Base-by-base conservation (phyloP, 2,113 vertebrate genomes). In the Percina caprodes region DNA sequence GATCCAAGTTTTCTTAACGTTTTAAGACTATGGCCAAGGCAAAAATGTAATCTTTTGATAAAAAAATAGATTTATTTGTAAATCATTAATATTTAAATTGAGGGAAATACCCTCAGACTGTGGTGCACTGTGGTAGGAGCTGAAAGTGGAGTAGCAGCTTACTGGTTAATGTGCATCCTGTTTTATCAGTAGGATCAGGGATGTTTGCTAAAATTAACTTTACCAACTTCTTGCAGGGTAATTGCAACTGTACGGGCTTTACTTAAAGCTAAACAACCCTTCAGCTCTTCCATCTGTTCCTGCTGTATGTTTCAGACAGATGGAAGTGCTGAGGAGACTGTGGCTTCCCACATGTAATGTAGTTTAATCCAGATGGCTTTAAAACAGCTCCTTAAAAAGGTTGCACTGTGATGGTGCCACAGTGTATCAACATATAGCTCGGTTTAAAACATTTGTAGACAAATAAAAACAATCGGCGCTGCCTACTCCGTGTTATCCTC, bases 271-370 rank as follows among this genome's bases (percentile, higher is more conserved):
- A 54, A 24, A 18, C 45, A 55, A 61, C 74, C 73, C 42, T 54
- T 9, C 69, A 45, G 48, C 69, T 24, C 54, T 23, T 79, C 85
- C 83, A 79, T 84, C 85, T 88, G 86, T 46, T 35, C 21, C 39
- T 0, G 18, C 74, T 24, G 33, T 10, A 71, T 15, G 72, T 56
- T 68, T 55, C 45, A 74, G 79, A 30, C 85, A 87, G 83, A 90
- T 77, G 83, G 85, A 80, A 67, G 70, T 55, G 83, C 72, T 18
- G 76, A 82, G 74, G 71, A 60, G 33, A 61, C 69, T 65, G 80
- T 30, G 80, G 89, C 86, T 77, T 74, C 86, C 84, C 88, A 86
- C 79, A 77, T 69, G 45, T 79, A 71, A 83, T 60, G 68, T 14
- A 54, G 60, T 74, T 84, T 74, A 9, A 62, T 77, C 69, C 82